phyloP scores from a whole-genome alignment of 2,888 invertebrate genomes.

The Chrysodeixis includens region DNA sequence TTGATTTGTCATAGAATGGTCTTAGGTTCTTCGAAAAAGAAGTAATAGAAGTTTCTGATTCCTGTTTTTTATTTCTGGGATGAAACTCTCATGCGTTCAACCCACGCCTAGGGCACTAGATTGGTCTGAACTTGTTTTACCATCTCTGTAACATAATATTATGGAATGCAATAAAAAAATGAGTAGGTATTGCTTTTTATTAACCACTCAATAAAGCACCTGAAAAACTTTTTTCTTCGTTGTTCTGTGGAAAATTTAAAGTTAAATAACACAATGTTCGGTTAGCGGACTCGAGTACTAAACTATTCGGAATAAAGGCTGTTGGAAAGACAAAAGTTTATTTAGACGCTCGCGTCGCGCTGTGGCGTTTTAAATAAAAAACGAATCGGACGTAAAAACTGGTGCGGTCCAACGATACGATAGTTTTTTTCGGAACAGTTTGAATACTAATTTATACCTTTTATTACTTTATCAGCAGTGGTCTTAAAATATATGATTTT shows the following conservation, averaged over 20 bases:
- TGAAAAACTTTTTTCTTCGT: background rate
- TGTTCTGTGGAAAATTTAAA: background rate
- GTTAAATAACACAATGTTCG: background rate
- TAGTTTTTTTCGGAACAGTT: background rate
- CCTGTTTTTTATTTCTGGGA: no score
- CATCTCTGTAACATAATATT: no score
- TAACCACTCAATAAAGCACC: background rate
- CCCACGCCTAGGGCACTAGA: no score
- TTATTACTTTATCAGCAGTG: no score
- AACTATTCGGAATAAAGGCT: background rate
- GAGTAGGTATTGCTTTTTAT: no score
- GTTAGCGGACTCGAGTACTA: background rate
- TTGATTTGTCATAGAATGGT: constrained; percentile 15
- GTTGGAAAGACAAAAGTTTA: background rate
- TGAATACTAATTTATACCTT: no score
- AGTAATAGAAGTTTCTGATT: no score
- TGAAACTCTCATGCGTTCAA: no score
- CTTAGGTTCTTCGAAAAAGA: background rate
- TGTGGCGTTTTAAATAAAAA: background rate
- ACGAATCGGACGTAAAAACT: background rate
- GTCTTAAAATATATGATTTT: no score
- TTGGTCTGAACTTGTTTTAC: no score
- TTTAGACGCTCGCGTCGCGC: background rate
- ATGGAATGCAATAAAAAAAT: no score
- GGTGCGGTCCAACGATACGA: background rate